Base-by-base conservation (phyloP, 92 coral and sea anemone species). In the Porites cylindrica region DNA sequence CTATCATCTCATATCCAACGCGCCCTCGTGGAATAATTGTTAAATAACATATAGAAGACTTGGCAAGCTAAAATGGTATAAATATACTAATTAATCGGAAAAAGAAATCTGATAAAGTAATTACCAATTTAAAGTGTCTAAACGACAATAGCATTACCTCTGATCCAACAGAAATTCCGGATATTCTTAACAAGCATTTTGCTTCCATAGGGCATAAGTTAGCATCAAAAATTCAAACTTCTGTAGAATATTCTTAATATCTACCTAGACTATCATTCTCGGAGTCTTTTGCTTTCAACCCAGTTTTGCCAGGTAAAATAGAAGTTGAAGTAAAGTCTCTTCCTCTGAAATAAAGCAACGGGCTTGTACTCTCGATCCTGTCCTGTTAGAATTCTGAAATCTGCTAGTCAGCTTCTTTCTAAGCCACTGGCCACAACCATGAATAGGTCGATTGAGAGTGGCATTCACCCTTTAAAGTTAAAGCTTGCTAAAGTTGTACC, bases 161-260 rank as follows among this genome's bases (percentile, higher is more conserved):
- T 51, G 62, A 88, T 59, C 51, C 87, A 19, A 19, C 83, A 1
- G 84, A 88, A 66, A 17, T 75, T 20, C 83, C 80, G 11, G 80
- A 75, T 52, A 82, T 88, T 65, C 72, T 88, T 17, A 82, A 88
- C 54, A 82, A 75, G 23, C 71, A 88, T 66, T 88, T 88, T 82
- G 24, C 91, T 51, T 82, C 84, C 11, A 67, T 76, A 17, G 91
- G 84, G 71, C 71, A 47, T 66, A 51, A 75, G 8, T 76, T 88
- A 5, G 88, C 72, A 7, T 81, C 88, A 16, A 82, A 56, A 38
- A 81, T 76, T 50, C 88, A 79, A 81, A n/a, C 38, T 76, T 82
- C 84, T 26, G 59, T 8, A 10, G 24, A 73, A 43, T 82, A 51
- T 51, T 61, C 32, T 2, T 29, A 56, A 0, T 80, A 81, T 81